These are phyloP conservation scores for Amia ocellicauda DNA, from an alignment of 2,113 vertebrate genomes.

Conservation along the genomic window DNA sequence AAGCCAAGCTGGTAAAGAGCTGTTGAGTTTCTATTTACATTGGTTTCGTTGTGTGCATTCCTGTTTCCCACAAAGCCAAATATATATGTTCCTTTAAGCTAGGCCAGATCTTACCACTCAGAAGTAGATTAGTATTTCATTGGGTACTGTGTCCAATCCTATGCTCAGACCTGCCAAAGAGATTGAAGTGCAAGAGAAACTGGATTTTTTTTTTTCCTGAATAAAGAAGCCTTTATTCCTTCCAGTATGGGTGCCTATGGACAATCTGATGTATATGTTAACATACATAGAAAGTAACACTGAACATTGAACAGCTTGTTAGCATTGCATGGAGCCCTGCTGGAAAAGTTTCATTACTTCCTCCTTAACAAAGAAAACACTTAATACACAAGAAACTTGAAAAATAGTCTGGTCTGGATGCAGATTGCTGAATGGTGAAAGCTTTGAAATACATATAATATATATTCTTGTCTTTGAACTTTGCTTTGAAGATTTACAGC, in stretches of 20 bases:
- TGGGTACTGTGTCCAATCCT: conserved; percentile 61
- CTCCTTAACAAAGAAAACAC: conserved; percentile 56
- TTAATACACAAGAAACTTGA: conserved; percentile 39
- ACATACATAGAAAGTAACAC: conserved; percentile 63
- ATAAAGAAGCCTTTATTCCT: conserved; percentile 64
- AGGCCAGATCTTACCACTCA: conserved; percentile 52
- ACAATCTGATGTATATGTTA: conserved; percentile 67
- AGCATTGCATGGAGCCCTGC: conserved; percentile 59
- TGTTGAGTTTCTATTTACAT: conserved; percentile 41
- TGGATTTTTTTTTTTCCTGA: conserved; percentile 46
- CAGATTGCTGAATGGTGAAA: too few relatives aligned
- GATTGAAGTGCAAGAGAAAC: conserved; percentile 12
- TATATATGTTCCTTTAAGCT: conserved; percentile 45
- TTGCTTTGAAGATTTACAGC: too few relatives aligned
- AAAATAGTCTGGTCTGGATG: too few relatives aligned
- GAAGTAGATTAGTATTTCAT: conserved; percentile 59
- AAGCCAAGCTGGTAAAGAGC: conserved; percentile 92
- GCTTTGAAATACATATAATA: too few relatives aligned
- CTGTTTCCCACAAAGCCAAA: background rate
- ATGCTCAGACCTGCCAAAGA: conserved; percentile 57
- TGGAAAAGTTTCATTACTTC: conserved; percentile 54
- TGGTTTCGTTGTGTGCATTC: background rate
- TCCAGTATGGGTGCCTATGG: conserved; percentile 48
- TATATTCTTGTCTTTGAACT: too few relatives aligned
- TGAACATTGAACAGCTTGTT: conserved; percentile 64